phyloP scores from a whole-genome alignment of 2,888 invertebrate species.

The Nycteola revayana region DNA sequence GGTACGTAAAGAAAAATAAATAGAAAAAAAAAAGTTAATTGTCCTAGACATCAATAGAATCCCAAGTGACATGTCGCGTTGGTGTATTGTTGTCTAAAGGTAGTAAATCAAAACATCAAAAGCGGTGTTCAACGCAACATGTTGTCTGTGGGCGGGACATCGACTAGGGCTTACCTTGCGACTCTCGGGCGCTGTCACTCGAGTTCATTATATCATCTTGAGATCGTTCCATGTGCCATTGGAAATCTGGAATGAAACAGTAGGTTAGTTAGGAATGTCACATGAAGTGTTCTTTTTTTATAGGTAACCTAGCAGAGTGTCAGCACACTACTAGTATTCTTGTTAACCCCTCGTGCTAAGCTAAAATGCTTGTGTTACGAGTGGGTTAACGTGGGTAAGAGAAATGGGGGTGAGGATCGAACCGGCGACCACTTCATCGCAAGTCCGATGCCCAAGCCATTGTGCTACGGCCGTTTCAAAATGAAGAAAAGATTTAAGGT shows the following conservation, averaged over 20 bases:
- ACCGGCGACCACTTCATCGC: too few relatives aligned
- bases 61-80: conserved; percentile 66
- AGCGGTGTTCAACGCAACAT: conserved; percentile 54
- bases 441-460: too few relatives aligned
- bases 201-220: conserved; percentile 94
- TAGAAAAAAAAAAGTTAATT: conserved; percentile 51
- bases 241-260: conserved; percentile 85
- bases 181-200: conserved; percentile 93
- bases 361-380: too few relatives aligned
- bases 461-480: too few relatives aligned
- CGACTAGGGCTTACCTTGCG: conserved; percentile 89
- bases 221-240: conserved; percentile 93
- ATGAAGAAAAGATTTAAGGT: too few relatives aligned
- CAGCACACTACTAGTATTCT: too few relatives aligned
- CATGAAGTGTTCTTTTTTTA: too few relatives aligned
- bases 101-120: conserved; percentile 28
- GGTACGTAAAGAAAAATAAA: not conserved
- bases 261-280: too few relatives aligned
- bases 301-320: too few relatives aligned
- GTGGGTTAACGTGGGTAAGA: too few relatives aligned
- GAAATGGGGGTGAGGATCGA: too few relatives aligned
- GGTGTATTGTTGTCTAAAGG: conserved; percentile 23
- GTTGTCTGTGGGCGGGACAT: conserved; percentile 39
- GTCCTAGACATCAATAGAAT: conserved; percentile 65
- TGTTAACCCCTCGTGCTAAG: too few relatives aligned